Evolutionary conservation across 2,113 vertebrate genomes (phyloP).

Genomic region (Neodontobutis hainanensis): DNA sequence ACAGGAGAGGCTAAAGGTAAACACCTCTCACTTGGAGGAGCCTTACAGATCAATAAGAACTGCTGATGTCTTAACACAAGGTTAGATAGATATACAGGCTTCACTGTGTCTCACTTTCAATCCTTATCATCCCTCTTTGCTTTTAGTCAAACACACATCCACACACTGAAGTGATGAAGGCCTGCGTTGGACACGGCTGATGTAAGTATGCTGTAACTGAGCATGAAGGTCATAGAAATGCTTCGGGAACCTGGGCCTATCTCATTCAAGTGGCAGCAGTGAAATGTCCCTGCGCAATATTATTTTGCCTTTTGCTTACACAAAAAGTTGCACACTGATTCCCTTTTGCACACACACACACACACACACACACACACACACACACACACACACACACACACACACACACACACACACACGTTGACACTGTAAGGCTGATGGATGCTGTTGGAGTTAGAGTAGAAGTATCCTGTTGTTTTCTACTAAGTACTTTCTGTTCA

Average conservation of each 20-base stretch:
- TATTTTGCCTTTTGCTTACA: not conserved
- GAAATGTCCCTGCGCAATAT: slow-evolving; percentile 4
- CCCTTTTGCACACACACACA: slow-evolving; percentile 1
- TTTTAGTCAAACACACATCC: not conserved
- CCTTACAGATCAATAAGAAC: slow-evolving; percentile 39
- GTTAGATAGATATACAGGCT: slow-evolving; percentile 18
- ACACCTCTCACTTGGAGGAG: slow-evolving; percentile 1
- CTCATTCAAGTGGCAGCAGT: slow-evolving; percentile 52
- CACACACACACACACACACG: not conserved
- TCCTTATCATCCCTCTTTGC: slow-evolving; percentile 21
- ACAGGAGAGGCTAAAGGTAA: slow-evolving; percentile 15
- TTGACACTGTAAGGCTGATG: slow-evolving; percentile 35
- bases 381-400: not conserved
- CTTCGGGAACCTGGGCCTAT: slow-evolving; percentile 34
- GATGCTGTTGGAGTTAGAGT: slow-evolving; percentile 55
- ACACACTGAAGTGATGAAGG: slow-evolving; percentile 43
- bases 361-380: not conserved
- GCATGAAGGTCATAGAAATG: slow-evolving; percentile 65
- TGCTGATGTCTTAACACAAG: slow-evolving; percentile 37
- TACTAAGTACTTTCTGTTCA: slow-evolving; percentile 65
- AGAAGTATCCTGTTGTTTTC: slow-evolving; percentile 67
- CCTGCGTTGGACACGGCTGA: slow-evolving; percentile 50
- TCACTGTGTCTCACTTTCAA: slow-evolving; percentile 29
- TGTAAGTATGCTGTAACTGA: slow-evolving; percentile 66
- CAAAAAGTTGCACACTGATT: not conserved